Conservation (phyloP, 2,888 invertebrate genomes). For the Perizoma affinitatum region DNA sequence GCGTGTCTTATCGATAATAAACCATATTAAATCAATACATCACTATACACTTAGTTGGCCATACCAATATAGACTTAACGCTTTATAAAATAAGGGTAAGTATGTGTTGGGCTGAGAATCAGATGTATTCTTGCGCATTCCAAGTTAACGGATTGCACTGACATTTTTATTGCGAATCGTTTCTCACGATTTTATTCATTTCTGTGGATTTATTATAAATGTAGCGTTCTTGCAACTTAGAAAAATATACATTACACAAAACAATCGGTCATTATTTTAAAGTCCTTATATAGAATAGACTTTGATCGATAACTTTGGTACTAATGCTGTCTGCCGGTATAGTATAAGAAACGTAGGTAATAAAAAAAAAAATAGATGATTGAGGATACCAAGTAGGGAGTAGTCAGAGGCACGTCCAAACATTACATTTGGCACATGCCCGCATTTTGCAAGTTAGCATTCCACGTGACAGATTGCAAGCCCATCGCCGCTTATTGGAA, state of each 20-base stretch:
- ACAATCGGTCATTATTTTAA: no score
- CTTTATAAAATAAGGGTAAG: constrained; percentile 4
- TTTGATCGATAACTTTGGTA: no score
- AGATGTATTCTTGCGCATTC: constrained; percentile 29
- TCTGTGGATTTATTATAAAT: constrained; percentile 38
- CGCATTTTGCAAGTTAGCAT: no score
- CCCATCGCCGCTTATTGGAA: no score
- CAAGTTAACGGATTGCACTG: constrained; percentile 53
- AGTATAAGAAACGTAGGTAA: no score
- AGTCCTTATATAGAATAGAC: no score
- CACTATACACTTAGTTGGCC: constrained; percentile 39
- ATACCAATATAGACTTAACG: constrained; percentile 43
- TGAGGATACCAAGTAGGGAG: no score
- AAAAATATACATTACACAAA: not conserved
- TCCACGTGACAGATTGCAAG: no score
- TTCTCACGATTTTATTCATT: constrained; percentile 63
- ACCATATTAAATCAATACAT: constrained; percentile 61
- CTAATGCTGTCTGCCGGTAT: no score
- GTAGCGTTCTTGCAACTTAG: constrained; percentile 28
- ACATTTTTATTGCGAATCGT: constrained; percentile 73
- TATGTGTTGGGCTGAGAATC: not conserved
- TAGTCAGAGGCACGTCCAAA: no score
- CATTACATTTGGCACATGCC: no score
- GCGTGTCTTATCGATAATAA: constrained; percentile 75
- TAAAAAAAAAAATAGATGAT: no score